Base-by-base conservation (phyloP, 2,797 vertebrate species). In the Sebastes minor region DNA sequence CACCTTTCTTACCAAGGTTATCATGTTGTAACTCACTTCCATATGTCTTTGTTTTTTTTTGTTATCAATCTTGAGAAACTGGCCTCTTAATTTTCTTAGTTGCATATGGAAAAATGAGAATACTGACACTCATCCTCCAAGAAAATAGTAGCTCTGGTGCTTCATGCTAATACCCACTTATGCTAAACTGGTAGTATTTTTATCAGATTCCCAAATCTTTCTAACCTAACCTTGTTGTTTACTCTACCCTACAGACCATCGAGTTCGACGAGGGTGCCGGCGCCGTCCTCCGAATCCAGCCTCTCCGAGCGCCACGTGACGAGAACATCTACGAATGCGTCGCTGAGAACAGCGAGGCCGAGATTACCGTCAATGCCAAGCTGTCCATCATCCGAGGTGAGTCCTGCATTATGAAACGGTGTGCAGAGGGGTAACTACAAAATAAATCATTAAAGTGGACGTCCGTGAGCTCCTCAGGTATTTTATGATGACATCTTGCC, bases 311-410 rank as follows among this genome's bases (percentile, higher is more conserved):
- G 0, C 98, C 98, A 2, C 96, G 98, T 2, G 98, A 99, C 0
- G 98, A 99, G 94, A 99, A 99, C 81, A 97, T 97, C 81, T 99
- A 99, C 0, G 98, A 99, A 78, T 99, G 98, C 0, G 97, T 99
- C 63, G 98, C 97, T 8, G 98, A 98, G 89, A 99, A 98, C 94
- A 95, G 90, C 0, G 96, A 96, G 1, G 97, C 96, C 53, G 98
- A 99, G 91, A 94, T 97, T 90, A 97, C 96, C 0, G 96, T 98
- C 85, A 97, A 96, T 0, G 98, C 98, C 91, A 99, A 97, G 94
- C 96, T 99, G 95, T 98, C 98, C 5, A 99, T 99, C 91, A 97
- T 99, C 90, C 94, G 98, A 98, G 98, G 98, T 99, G 95, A 93
- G 89, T 85, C 28, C 64, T 53, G 68, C 72, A 78, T 81, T 73